Evolutionary conservation across 1,140 invertebrate genomes (phyloP).

Genomic region (Anoplophora glabripennis): DNA sequence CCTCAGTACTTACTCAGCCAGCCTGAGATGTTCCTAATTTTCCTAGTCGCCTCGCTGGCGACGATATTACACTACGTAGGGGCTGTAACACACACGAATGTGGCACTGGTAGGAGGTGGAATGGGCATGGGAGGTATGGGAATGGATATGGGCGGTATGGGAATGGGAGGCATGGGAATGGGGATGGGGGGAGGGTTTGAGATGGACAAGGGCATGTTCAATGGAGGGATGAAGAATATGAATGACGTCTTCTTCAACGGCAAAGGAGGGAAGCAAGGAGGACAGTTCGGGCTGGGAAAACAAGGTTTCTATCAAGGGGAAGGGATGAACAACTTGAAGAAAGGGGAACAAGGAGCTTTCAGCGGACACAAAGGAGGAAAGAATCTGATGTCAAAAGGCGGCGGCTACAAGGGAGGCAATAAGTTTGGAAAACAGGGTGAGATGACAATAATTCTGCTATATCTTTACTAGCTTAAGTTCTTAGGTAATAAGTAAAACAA

Average conservation of each 20-base stretch:
- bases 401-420: conserved; percentile 53
- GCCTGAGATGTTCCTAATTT: no score
- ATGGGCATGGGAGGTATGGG: conserved; percentile 27
- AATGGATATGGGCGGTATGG: conserved; percentile 25
- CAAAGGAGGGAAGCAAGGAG: conserved; percentile 52
- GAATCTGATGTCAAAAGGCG: conserved; percentile 54
- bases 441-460: not conserved
- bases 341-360: conserved; percentile 55
- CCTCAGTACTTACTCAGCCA: no score
- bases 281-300: conserved; percentile 52
- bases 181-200: conserved; percentile 51
- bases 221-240: conserved; percentile 54
- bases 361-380: conserved; percentile 55
- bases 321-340: conserved; percentile 47
- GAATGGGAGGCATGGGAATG: conserved; percentile 46
- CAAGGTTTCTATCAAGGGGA: conserved; percentile 48
- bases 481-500: no score
- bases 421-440: conserved; percentile 55
- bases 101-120: conserved; percentile 1
- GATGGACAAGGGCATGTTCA: conserved; percentile 55
- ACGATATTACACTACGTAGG: conserved; percentile 29
- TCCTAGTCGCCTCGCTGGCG: conserved; percentile 16
- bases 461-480: no score
- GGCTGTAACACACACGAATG: not conserved
- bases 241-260: conserved; percentile 55